These are phyloP conservation scores for Drosophila sechellia DNA, from an alignment of 1,140 invertebrate species.

Conservation along the genomic window DNA sequence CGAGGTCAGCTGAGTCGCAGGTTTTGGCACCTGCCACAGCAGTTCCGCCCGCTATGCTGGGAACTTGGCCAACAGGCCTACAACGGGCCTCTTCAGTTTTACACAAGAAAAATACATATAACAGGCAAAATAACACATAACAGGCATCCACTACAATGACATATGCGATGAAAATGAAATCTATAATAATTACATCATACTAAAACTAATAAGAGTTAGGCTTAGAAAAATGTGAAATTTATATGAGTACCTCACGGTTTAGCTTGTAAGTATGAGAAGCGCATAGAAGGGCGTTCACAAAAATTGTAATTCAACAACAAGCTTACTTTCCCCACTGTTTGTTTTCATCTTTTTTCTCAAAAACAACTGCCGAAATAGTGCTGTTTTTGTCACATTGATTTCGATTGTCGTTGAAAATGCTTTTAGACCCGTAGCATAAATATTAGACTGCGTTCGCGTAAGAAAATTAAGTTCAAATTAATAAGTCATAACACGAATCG, in stretches of 20 bases:
- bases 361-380: too few relatives aligned
- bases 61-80: constrained; percentile 8
- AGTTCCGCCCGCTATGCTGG: background rate
- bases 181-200: background rate
- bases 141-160: too few relatives aligned
- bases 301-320: background rate
- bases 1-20: constrained; percentile 34
- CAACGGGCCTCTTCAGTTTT: background rate
- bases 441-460: too few relatives aligned
- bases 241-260: background rate
- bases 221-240: background rate
- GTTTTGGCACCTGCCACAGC: constrained; percentile 23
- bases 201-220: too few relatives aligned
- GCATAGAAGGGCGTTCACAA: background rate
- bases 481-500: background rate
- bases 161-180: too few relatives aligned
- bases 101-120: background rate
- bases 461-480: background rate
- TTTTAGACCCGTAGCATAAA: too few relatives aligned
- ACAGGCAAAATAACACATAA: background rate
- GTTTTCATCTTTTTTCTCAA: too few relatives aligned
- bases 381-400: too few relatives aligned
- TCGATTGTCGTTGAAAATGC: too few relatives aligned
- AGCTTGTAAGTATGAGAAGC: constrained; percentile 1
- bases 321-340: background rate